These are phyloP conservation scores for Mormyrus hasselquistii DNA, from an alignment of 2,797 vertebrate species.

Conservation along the genomic window DNA sequence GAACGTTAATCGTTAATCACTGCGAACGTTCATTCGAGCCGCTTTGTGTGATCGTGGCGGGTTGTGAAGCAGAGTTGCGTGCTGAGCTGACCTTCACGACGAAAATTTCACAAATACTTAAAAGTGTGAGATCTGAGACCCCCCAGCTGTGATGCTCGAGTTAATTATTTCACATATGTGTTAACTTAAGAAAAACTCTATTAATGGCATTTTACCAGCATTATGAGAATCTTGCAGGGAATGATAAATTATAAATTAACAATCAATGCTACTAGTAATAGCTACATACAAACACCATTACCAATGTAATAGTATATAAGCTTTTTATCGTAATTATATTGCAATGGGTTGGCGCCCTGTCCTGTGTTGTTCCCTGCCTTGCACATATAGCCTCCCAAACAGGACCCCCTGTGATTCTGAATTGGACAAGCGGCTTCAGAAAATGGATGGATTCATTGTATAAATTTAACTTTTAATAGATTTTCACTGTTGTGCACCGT, in stretches of 20 bases:
- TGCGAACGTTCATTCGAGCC: neutral
- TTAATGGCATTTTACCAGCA: conserved; percentile 56
- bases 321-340: neutral
- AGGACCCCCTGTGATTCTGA: neutral
- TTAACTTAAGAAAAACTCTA: conserved; percentile 58
- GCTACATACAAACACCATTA: neutral
- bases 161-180: conserved; percentile 57
- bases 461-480: neutral
- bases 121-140: conserved; percentile 51
- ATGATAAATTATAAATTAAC: conserved; percentile 34
- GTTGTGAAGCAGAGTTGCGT: neutral
- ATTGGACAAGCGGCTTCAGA: neutral
- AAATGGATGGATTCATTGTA: neutral
- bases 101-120: conserved; percentile 32
- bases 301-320: neutral
- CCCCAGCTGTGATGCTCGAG: conserved; percentile 51
- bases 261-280: neutral
- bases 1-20: neutral
- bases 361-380: neutral
- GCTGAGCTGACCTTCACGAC: conserved; percentile 26
- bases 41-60: neutral
- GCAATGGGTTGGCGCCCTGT: neutral
- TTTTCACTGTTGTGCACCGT: neutral
- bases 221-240: conserved; percentile 41
- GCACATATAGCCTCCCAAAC: neutral